These are phyloP conservation scores for Brachirus orientalis DNA, from an alignment of 2,113 vertebrate genomes.

Conservation along the genomic window DNA sequence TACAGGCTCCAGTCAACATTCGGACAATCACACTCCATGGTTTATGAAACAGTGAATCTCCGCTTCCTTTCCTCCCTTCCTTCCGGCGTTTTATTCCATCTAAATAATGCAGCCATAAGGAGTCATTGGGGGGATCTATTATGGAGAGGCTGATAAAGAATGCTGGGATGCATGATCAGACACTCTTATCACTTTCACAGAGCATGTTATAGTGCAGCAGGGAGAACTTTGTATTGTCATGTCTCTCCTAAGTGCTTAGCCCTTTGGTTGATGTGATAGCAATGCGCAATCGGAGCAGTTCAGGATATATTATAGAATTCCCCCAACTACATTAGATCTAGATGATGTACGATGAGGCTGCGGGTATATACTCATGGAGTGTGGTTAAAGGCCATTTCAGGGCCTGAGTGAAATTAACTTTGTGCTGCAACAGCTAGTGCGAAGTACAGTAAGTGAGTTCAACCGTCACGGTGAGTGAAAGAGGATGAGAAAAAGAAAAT, in stretches of 20 bases:
- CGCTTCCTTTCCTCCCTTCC: slow-evolving; percentile 66
- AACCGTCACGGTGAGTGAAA: slow-evolving; percentile 51
- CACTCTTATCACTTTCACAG: slow-evolving; percentile 73
- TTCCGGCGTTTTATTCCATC: slow-evolving; percentile 76
- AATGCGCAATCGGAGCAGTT: slow-evolving; percentile 56
- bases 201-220: slow-evolving; percentile 68
- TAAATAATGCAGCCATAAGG: slow-evolving; percentile 79
- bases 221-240: slow-evolving; percentile 75
- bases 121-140: slow-evolving; percentile 76
- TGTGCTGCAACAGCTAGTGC: slow-evolving; percentile 51
- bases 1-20: slow-evolving; percentile 56
- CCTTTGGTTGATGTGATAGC: slow-evolving; percentile 67
- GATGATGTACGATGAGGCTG: slow-evolving; percentile 55
- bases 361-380: slow-evolving; percentile 48
- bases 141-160: slow-evolving; percentile 73
- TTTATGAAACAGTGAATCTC: slow-evolving; percentile 64
- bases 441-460: slow-evolving; percentile 49
- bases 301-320: slow-evolving; percentile 42
- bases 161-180: slow-evolving; percentile 73
- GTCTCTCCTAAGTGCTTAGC: slow-evolving; percentile 76
- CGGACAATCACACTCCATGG: slow-evolving; percentile 40
- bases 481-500: slow-evolving; percentile 33
- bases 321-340: slow-evolving; percentile 57
- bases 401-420: slow-evolving; percentile 61
- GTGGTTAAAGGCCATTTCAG: slow-evolving; percentile 67